Base-by-base conservation (phyloP, 1,140 invertebrate genomes). In the Musca vetustissima region DNA sequence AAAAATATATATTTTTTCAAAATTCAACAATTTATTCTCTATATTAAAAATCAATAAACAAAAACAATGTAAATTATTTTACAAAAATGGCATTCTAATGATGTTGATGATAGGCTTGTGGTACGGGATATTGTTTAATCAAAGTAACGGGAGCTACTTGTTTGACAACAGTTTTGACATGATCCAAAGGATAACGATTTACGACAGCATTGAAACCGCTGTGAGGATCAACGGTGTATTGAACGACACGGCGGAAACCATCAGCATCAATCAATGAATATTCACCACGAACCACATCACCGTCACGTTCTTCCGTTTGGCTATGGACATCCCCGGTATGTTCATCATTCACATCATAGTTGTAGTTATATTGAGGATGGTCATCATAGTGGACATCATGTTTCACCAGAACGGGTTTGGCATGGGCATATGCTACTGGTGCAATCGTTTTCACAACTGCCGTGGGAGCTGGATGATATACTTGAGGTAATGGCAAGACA, bases 261-360 rank as follows among this genome's bases (percentile, higher is more conserved):
- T 80, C 78, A 48, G 78, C 76, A 73, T 84, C 83, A 36, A 81
- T 77, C 0, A 80, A 71, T 11, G 80, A 71, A 64, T 78, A 75
- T 65, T 85, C 84, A 67, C 88, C 88, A 73, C 86, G 85, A 28
- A 89, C 87, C 36, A 88, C 88, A 73, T 88, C 73, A 19, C 87
- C 87, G 52, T 86, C 83, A 15, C 87, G 81, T 59, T 80, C 83
- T 75, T 88, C 87, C 72, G 84, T 79, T 69, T 87, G 86, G n/a
- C 81, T 83, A 77, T 88, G 88, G 64, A 84, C 80, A 74, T 88
- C 87, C 11, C 88, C 86, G 55, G 84, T 88, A 64, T 79, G 76
- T 4, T 83, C 76, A 75, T 88, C 86, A 71, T 86, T 79, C 1
- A 86, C 80, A 70, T 83, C 80, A 64, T 86, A 86, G 25, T 75